phyloP scores from a whole-genome alignment of 2,888 invertebrate genomes.

The Melinopterus prodromus region DNA sequence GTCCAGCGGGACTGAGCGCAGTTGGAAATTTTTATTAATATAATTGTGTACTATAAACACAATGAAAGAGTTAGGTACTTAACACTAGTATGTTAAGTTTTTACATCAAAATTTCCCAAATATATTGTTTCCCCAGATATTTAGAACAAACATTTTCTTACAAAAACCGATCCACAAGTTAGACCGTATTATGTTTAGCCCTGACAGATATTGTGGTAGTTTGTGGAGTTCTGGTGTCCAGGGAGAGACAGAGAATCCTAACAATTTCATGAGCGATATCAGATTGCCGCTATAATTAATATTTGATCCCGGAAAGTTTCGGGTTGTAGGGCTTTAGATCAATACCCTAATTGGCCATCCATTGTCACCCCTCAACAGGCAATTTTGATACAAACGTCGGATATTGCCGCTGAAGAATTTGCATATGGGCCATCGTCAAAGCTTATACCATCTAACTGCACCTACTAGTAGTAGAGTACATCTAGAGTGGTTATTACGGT shows the following conservation, averaged over 20 bases:
- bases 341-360: not conserved
- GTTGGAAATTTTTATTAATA: too few species aligned
- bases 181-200: too few species aligned
- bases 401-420: not conserved
- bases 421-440: not conserved
- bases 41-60: too few species aligned
- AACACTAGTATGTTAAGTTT: too few species aligned
- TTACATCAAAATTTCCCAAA: too few species aligned
- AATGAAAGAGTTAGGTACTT: too few species aligned
- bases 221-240: not conserved
- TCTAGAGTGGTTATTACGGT: not conserved
- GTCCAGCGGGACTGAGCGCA: too few species aligned
- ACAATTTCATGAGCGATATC: not conserved
- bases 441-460: not conserved
- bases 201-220: not conserved
- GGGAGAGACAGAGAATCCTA: not conserved
- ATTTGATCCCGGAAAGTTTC: not conserved
- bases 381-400: not conserved
- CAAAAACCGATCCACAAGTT: too few species aligned
- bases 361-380: not conserved
- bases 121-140: too few species aligned
- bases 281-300: conserved; percentile 4
- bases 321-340: not conserved
- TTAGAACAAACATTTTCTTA: too few species aligned
- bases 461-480: not conserved